Evolutionary conservation across 2,797 vertebrate species (phyloP), one percentile per base, ranked within the genome.

Genomic region (Borostomias antarcticus): DNA sequence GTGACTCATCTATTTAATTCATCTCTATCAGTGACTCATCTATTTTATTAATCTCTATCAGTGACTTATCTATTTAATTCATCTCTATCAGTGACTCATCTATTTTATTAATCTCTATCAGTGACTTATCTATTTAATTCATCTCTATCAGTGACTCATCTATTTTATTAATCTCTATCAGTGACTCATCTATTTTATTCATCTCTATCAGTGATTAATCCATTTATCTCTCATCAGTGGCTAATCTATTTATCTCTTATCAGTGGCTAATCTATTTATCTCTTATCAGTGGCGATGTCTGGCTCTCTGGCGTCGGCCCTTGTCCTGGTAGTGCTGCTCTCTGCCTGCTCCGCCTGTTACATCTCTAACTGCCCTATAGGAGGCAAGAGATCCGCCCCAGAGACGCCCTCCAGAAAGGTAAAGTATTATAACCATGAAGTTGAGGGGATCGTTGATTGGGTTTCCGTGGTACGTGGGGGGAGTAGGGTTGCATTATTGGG

Each of bases 321-420:
- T 80, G 73, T 93, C 82, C 85, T 93, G 51, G 82, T 89, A 79
- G 86, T 94, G 69, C 83, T 94, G 35, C 85, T n/a, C n/a, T n/a
- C 92, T 66, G 19, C 93, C 52, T 89, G 91, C 66, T 93, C 94
- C 0, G 92, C 93, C 5, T 95, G 93, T 83, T 95, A 94, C 89
- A 94, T 95, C 88, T 92, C 94, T 91, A 95, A 94, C 86, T 94
- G 93, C 63, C 92, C 93, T 0, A 83, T 91, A n/a, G 94, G 92
- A 0, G 93, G 93, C 48, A 94, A 94, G 79, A 80, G 93, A 11
- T 87, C 91, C 0, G 61, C 84, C 54, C 29, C 72, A 0, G 92
- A 93, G 70, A 33, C 82, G 17, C 86, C 86, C 21, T 73, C 89
- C 9, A 80, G 93, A 54, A 91, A 93, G 93, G 93, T 93, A 89